Conservation (phyloP, 2,888 invertebrate species). For the Patella ulyssiponensis region DNA sequence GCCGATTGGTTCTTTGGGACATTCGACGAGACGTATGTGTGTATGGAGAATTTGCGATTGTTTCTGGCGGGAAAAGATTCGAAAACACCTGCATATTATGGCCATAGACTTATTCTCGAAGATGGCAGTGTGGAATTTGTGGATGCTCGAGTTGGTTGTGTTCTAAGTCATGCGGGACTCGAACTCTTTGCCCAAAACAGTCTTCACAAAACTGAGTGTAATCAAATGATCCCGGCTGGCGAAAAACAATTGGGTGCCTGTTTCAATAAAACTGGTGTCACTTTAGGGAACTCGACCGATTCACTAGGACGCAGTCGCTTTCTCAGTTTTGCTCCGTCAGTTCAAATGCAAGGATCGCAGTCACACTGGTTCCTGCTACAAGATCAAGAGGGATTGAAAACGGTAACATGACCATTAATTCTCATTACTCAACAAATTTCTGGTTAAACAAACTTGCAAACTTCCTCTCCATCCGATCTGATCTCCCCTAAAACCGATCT, state of each 20-base stretch:
- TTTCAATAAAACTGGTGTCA: background rate
- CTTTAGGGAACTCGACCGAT: background rate
- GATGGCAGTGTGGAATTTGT: background rate
- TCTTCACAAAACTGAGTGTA: background rate
- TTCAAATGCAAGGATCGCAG: conserved; percentile 1
- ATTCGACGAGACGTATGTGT: background rate
- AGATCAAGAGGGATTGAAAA: background rate
- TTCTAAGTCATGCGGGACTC: background rate
- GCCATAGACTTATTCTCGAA: background rate
- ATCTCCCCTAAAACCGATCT: no score
- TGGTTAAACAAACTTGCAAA: no score
- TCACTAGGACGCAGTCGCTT: background rate
- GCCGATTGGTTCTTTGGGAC: conserved; percentile 2
- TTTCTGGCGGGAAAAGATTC: background rate
- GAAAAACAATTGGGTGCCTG: background rate
- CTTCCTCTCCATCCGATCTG: no score
- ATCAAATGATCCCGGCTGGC: background rate
- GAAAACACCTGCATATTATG: background rate
- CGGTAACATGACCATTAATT: no score
- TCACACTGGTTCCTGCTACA: background rate
- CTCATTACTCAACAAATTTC: no score
- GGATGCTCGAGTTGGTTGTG: background rate
- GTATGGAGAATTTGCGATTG: background rate
- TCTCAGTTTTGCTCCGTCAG: background rate
- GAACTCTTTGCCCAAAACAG: background rate